Evolutionary conservation across 30 jellyfish, hydroid and myxozoan genomes (phyloP).

Genomic region (Aurelia aurita): DNA sequence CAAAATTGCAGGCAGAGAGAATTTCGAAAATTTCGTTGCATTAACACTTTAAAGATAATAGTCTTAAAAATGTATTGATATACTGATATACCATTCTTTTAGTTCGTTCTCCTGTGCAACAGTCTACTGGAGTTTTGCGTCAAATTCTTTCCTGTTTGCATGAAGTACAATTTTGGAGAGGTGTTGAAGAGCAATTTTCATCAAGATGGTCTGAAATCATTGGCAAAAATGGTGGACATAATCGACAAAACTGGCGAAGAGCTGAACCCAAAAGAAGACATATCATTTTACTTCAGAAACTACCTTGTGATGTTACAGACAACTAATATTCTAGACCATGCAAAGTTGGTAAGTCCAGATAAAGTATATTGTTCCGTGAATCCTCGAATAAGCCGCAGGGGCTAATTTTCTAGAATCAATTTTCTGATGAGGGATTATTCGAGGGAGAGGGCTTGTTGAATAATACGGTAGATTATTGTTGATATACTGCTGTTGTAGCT

Average conservation of each 20-base stretch:
- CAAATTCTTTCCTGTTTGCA: constrained; percentile 71
- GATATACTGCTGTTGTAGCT: no score
- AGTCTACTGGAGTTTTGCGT: constrained; percentile 76
- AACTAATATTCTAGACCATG: constrained; percentile 21
- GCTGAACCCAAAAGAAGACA: constrained; percentile 50
- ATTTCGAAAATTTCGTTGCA: no score
- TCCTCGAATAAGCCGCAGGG: no score
- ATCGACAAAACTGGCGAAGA: constrained; percentile 45
- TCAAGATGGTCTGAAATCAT: constrained; percentile 53
- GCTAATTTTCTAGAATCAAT: no score
- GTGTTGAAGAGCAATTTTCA: constrained; percentile 40
- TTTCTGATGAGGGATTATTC: no score
- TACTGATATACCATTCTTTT: not conserved
- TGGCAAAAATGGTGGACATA: constrained; percentile 52
- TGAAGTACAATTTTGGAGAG: constrained; percentile 52
- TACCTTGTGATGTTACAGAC: constrained; percentile 61
- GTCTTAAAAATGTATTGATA: no score
- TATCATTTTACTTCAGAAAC: constrained; percentile 21
- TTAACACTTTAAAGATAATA: no score
- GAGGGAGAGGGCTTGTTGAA: no score
- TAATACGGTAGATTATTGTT: no score
- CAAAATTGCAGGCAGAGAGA: no score
- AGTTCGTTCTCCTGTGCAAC: constrained; percentile 87
- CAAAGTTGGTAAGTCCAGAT: not conserved
- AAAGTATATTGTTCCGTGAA: no score